Evolutionary conservation across 1,140 invertebrate genomes (phyloP).

Genomic region (Elymnias hypermnestra): DNA sequence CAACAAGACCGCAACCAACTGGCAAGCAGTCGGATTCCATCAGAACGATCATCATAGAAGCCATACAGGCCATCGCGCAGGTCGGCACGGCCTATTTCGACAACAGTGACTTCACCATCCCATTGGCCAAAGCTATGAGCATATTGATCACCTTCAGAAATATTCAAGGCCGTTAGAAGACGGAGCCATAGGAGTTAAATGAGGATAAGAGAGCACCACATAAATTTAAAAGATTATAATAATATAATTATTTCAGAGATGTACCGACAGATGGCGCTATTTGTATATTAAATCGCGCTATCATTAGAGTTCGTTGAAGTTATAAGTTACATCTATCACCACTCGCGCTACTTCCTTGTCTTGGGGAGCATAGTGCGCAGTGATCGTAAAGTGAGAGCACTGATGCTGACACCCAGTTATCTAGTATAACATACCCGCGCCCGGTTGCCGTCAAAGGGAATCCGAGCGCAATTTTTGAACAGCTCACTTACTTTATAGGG

Average conservation of each 20-base stretch:
- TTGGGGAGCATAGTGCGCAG: constrained; percentile 82
- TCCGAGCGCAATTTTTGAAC: constrained; percentile 82
- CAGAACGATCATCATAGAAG: too few species aligned
- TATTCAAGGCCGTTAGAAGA: too few species aligned
- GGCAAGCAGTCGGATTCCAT: too few species aligned
- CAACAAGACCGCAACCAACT: too few species aligned
- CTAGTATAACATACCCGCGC: constrained; percentile 71
- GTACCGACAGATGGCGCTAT: constrained; percentile 41
- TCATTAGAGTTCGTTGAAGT: constrained; percentile 8
- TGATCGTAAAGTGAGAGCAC: constrained; percentile 83
- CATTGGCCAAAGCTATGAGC: too few species aligned
- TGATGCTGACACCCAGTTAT: constrained; percentile 80
- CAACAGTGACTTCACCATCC: too few species aligned
- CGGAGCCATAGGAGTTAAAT: too few species aligned
- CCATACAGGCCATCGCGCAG: too few species aligned
- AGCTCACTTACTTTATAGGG: constrained; percentile 80
- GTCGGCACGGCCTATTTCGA: too few species aligned
- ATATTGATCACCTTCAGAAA: too few species aligned
- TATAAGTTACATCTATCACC: constrained; percentile 6
- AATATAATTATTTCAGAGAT: not conserved
- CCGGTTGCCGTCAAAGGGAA: constrained; percentile 62
- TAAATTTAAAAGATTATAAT: too few species aligned
- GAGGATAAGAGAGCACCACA: too few species aligned
- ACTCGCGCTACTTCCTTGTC: constrained; percentile 83
- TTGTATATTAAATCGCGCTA: constrained; percentile 35